Percentiles rank a stretch among this genome's conserved stretches.
Evolutionary conservation across 2,797 vertebrate genomes (phyloP).

Genomic region (Karalla daura): DNA sequence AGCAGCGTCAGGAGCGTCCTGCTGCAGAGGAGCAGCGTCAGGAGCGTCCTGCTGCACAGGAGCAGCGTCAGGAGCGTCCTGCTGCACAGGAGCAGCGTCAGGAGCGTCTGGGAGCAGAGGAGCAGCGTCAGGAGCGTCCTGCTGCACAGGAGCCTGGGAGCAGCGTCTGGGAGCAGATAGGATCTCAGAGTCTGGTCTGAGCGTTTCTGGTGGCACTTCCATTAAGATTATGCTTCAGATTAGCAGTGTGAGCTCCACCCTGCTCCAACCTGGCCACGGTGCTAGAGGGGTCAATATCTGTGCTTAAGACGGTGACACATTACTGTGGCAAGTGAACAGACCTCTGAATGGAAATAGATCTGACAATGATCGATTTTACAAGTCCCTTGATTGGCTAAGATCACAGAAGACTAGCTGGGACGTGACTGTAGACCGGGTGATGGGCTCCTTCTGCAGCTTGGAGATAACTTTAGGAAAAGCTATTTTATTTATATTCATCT

Average conservation of each 20-base stretch:
- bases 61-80: slow-evolving; percentile 15
- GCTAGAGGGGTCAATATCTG: background rate
- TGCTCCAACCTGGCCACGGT: slow-evolving; percentile 11
- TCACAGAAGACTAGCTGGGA: background rate
- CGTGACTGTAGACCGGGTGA: background rate
- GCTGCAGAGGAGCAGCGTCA: too few relatives aligned
- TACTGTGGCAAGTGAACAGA: too few relatives aligned
- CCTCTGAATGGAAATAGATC: slow-evolving; percentile 1
- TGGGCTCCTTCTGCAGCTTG: background rate
- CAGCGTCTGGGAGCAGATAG: slow-evolving; percentile 19
- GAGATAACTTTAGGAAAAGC: background rate
- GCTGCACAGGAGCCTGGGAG: background rate
- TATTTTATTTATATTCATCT: too few relatives aligned
- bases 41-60: too few relatives aligned
- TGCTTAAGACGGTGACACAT: slow-evolving; percentile 27
- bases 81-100: too few relatives aligned
- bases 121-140: slow-evolving; percentile 15
- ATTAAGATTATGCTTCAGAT: background rate
- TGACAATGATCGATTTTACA: slow-evolving; percentile 18
- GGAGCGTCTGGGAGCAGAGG: too few relatives aligned
- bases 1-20: slow-evolving; percentile 15
- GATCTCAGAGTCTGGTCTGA: too few relatives aligned
- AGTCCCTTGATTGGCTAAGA: background rate
- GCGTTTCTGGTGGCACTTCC: slow-evolving; percentile 7
- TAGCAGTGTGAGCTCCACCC: background rate